Evolutionary conservation across 2,113 vertebrate species (phyloP), one percentile per base, ranked within the genome.

Genomic region (Cyphomyrus plagiostoma): DNA sequence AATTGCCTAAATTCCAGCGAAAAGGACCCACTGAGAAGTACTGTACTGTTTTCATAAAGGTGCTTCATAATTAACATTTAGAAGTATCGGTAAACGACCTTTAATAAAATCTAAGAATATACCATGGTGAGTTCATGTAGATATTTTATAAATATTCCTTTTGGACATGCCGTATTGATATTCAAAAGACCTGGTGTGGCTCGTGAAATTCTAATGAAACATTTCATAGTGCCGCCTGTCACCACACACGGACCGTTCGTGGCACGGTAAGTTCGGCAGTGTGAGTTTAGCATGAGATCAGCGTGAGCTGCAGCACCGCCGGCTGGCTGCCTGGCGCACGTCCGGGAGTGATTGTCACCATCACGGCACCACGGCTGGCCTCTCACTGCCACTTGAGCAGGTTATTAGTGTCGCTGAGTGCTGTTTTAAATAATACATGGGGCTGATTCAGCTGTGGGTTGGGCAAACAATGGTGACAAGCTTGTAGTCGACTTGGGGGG

Each of bases 21-120:
- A 19, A 39, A 48, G 80, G 80, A 82, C 80, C 19, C 48, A 46
- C 7, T 82, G 39, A 82, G 77, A 23, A 21, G 30, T 45, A 23
- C 5, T 42, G 30, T 17, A 49, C 48, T 26, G 17, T 53, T 52
- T 87, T 53, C 3, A 30, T n/a, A 30, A n/a, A 53, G n/a, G 39
- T 87, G 11, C 35, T 87, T 53, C 15, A 53, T 39, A 87, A 87
- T 53, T 30, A 23, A 48, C 39, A 10, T 84, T 83, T 48, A 17
- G 35, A 46, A 46, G 23, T 23, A 84, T 19, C 45, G 19, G 9
- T 45, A 45, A 42, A 48, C 2, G 10, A 45, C 82, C 35, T 84
- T 45, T 84, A 84, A 48, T 42, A 35, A 80, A 42, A 80, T 80
- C 82, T n/a, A 82, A 82, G 19, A 82, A 82, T 46, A 84, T 84